Evolutionary conservation across 2,888 invertebrate genomes (phyloP).

Genomic region (Kryphioiulus occultus): DNA sequence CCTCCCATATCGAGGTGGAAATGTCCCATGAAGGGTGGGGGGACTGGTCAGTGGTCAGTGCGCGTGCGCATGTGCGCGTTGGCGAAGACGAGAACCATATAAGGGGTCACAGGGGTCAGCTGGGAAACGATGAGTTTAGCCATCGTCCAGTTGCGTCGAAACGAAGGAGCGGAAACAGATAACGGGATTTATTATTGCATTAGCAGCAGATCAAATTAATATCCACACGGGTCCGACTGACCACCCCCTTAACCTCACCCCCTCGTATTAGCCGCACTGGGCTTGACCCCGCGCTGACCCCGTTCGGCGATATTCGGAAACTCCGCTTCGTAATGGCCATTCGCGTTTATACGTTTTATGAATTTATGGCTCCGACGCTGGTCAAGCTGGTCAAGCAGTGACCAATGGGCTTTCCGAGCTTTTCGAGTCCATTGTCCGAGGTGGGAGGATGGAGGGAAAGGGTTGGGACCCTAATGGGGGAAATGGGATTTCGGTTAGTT

Average conservation of each 20-base stretch:
- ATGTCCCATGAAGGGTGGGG: too few relatives aligned
- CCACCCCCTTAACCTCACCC: not conserved
- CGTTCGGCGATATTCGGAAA: not conserved
- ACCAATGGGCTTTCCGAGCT: not conserved
- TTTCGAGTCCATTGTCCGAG: not conserved
- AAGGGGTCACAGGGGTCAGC: not conserved
- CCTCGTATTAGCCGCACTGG: not conserved
- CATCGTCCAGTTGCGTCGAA: not conserved
- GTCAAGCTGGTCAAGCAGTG: not conserved
- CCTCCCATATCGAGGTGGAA: not conserved
- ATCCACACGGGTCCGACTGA: not conserved
- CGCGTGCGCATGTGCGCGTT: not conserved
- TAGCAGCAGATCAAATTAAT: constrained; percentile 5
- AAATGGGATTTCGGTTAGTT: not conserved
- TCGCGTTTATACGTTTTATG: constrained; percentile 5
- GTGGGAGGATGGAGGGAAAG: not conserved
- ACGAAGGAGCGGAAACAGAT: constrained; percentile 5
- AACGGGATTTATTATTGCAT: constrained; percentile 5
- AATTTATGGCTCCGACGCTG: not conserved
- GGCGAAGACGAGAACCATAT: not conserved
- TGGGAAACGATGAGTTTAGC: not conserved
- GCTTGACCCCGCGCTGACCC: not conserved
- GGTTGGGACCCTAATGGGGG: not conserved
- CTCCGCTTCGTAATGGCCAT: not conserved
- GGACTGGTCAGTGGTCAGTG: not conserved